Evolutionary conservation across 2,888 invertebrate species (phyloP), one percentile per base, ranked within the genome.

Genomic region (Pimpla rufipes): DNA sequence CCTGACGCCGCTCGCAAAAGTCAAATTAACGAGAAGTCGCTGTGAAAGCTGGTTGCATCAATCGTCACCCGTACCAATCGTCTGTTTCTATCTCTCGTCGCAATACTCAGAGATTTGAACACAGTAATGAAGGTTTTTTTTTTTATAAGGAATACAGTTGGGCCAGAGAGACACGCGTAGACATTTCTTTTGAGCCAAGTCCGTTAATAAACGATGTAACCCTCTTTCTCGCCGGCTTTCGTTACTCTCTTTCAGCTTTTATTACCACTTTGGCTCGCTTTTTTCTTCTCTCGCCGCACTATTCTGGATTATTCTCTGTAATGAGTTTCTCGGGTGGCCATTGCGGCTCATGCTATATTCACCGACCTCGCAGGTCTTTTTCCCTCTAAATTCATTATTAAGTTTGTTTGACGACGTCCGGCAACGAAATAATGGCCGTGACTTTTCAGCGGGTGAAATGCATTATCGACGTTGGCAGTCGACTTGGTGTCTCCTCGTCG

Each of bases 1-100:
- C 21, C 62, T 66, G 75, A 52, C 42, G 29, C 74, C 50, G 47
- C 62, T 76, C n/a, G 23, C 21, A 29, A 81, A 57, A 78, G 1
- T 52, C 18, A 45, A 81, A 84, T 74, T 62, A 71, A 84, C 57
- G 81, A 84, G 81, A 59, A 35, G 18, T 40, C 81, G 77, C 81
- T 73, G 77, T 29, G 10, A 40, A 77, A 64, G 42, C 23, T 62
- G n/a, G 29, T 42, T 40, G 40, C 64, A 45, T 50, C 47, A 52
- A 64, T 62, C 62, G 45, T 42, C 16, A 42, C 8, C 42, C 64
- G 16, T 55, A 37, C 35, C 47, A 23, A 21, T 42, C 10, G 45
- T 45, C 23, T 45, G n/a, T 52, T 23, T 13, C 45, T n/a, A 47
- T 59, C 10, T n/a, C 42, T 71, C 42, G 18, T 59, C 57, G 29